These are phyloP conservation scores for Mimumesa dahlbomi DNA, from an alignment of 2,888 invertebrate species.

Conservation along the genomic window DNA sequence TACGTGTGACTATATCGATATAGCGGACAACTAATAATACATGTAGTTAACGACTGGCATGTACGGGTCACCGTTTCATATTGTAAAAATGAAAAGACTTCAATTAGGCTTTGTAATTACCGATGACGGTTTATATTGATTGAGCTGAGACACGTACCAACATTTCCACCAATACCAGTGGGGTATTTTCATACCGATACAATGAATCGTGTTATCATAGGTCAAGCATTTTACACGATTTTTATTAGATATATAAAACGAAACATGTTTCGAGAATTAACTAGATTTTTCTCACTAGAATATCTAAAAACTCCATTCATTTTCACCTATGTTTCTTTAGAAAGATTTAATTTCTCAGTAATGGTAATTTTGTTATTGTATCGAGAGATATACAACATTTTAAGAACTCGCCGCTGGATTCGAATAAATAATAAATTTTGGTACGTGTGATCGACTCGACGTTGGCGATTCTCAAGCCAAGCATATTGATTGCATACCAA, in stretches of 20 bases:
- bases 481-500: conserved; percentile 17
- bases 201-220: conserved; percentile 26
- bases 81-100: not conserved
- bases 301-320: not conserved
- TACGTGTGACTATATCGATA: conserved; percentile 7
- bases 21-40: not conserved
- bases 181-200: too few relatives aligned
- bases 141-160: conserved; percentile 24
- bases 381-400: too few relatives aligned
- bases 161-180: too few relatives aligned
- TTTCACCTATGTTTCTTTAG: not conserved
- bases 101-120: conserved; percentile 22
- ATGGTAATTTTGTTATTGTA: not conserved
- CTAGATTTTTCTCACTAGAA: too few relatives aligned
- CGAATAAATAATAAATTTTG: not conserved
- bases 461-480: conserved; percentile 2
- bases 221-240: conserved; percentile 31
- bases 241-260: too few relatives aligned
- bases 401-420: conserved; percentile 3
- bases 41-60: not conserved
- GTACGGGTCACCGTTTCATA: conserved; percentile 5
- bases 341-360: not conserved
- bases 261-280: too few relatives aligned
- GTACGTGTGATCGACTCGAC: not conserved
- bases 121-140: conserved; percentile 13